phyloP scores from a whole-genome alignment of 2,888 invertebrate species.

The Hypolimnas misippus region DNA sequence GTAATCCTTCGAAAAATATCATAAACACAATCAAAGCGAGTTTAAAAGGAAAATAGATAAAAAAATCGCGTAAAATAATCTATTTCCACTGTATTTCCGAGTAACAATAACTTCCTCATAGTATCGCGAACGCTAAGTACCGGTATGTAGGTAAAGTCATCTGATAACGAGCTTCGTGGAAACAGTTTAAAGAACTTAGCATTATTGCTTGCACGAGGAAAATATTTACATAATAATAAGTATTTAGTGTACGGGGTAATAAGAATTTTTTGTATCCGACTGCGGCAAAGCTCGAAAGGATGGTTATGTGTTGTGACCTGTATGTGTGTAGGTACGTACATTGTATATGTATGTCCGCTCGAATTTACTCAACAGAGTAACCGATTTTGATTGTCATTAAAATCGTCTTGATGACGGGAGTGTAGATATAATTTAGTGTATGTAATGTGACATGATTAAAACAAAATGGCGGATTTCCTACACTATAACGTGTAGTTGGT shows the following conservation, averaged over 20 bases:
- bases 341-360: no score
- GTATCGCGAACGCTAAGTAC: conserved; percentile 28
- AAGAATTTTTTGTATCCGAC: no score
- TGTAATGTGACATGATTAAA: no score
- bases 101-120: conserved; percentile 29
- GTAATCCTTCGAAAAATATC: background rate
- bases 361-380: no score
- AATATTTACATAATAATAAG: background rate
- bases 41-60: conserved; percentile 1
- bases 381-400: no score
- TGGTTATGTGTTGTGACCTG: no score
- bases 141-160: conserved; percentile 30
- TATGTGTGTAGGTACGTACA: no score
- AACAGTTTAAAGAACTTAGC: conserved; percentile 10
- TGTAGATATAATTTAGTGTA: no score
- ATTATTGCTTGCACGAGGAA: background rate
- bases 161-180: conserved; percentile 35
- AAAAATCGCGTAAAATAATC: background rate
- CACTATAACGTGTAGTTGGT: no score
- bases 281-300: no score
- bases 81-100: conserved; percentile 20
- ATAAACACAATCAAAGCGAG: background rate
- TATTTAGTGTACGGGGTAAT: background rate
- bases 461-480: no score
- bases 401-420: no score